Conservation (phyloP, 2,888 invertebrate genomes). For the Caenorhabditis sinica region DNA sequence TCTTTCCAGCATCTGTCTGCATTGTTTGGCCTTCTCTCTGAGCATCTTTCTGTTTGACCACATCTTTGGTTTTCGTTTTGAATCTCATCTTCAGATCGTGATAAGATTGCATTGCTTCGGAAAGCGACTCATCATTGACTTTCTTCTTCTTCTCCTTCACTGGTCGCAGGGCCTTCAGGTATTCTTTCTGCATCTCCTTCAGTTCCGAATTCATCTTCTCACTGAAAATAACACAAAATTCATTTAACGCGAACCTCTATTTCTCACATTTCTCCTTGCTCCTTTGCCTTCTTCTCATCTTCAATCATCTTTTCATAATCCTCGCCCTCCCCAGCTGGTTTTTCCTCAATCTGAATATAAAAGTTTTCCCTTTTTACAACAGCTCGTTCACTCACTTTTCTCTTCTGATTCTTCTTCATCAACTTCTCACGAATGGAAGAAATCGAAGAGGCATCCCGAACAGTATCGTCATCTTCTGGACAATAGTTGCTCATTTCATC, state of each 20-base stretch:
- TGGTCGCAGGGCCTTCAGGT: slow-evolving; percentile 80
- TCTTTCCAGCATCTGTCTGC: slow-evolving; percentile 89
- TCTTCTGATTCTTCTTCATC: slow-evolving; percentile 59
- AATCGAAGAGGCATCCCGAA: slow-evolving; percentile 54
- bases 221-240: slow-evolving; percentile 42
- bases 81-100: slow-evolving; percentile 77
- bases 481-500: slow-evolving; percentile 80
- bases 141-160: slow-evolving; percentile 82
- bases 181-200: slow-evolving; percentile 80
- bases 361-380: background rate
- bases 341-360: slow-evolving; percentile 36
- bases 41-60: slow-evolving; percentile 79
- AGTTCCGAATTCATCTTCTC: slow-evolving; percentile 66
- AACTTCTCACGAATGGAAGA: slow-evolving; percentile 66
- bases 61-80: slow-evolving; percentile 77
- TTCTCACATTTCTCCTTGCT: slow-evolving; percentile 67
- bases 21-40: slow-evolving; percentile 87
- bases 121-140: slow-evolving; percentile 76
- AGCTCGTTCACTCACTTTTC: slow-evolving; percentile 43
- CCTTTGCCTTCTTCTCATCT: slow-evolving; percentile 65
- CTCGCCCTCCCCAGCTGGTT: slow-evolving; percentile 56
- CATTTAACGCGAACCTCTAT: background rate
- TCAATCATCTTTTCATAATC: slow-evolving; percentile 74
- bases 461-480: slow-evolving; percentile 67
- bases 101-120: slow-evolving; percentile 80